A percentile compares a stretch with the other conserved stretches of the same genome.
Conservation (phyloP, 1,140 invertebrate genomes). For the Aphelenchoides avenae region DNA sequence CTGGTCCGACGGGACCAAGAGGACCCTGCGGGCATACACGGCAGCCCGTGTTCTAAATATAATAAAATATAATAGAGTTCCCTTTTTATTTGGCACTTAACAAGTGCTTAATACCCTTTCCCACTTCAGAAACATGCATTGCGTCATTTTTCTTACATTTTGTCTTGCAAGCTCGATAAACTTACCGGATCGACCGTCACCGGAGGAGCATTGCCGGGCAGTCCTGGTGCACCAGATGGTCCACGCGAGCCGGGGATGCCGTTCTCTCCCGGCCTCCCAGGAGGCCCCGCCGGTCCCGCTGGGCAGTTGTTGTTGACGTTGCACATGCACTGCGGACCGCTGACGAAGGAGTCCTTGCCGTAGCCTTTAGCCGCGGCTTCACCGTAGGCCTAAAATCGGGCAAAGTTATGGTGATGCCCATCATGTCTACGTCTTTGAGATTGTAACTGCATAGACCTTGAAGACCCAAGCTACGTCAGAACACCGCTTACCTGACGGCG, state of each 20-base stretch:
- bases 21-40: constrained; percentile 45
- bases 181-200: constrained; percentile 54
- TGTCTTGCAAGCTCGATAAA: background rate
- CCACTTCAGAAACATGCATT: too few species aligned
- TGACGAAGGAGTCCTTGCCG: constrained; percentile 50
- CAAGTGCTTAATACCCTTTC: too few species aligned
- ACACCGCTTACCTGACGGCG: constrained; percentile 24
- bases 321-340: constrained; percentile 44
- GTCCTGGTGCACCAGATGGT: constrained; percentile 40
- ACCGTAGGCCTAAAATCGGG: constrained; percentile 23
- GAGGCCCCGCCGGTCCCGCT: constrained; percentile 45
- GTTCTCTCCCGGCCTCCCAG: constrained; percentile 51
- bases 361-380: constrained; percentile 46
- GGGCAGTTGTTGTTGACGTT: constrained; percentile 50
- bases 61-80: background rate
- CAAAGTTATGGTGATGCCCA: too few species aligned
- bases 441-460: too few species aligned
- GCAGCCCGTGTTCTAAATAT: constrained; percentile 49
- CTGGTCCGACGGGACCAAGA: constrained; percentile 21
- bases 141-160: too few species aligned
- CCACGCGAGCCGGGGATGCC: constrained; percentile 40
- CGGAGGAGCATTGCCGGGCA: constrained; percentile 53
- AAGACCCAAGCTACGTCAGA: too few species aligned
- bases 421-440: too few species aligned
- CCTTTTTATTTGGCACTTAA: too few species aligned